phyloP scores from a whole-genome alignment of 1,140 invertebrate genomes.

The Danaus melanippus region DNA sequence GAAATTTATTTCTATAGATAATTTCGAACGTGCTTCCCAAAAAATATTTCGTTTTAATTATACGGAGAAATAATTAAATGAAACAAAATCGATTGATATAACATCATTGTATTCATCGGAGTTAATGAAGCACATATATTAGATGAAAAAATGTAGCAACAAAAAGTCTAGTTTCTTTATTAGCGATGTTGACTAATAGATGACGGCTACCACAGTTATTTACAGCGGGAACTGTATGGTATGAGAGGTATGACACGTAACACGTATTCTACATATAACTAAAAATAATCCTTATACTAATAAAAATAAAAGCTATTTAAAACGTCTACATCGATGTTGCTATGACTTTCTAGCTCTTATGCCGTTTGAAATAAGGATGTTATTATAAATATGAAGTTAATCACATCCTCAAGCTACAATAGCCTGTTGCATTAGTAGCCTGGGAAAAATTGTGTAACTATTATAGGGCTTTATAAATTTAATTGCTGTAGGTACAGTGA shows the following conservation, averaged over 20 bases:
- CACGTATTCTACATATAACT: slow-evolving; percentile 2
- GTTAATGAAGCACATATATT: no score
- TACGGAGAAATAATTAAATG: no score
- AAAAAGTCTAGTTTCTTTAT: no score
- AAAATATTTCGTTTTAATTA: no score
- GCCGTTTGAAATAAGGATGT: slow-evolving; percentile 2
- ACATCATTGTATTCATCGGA: no score
- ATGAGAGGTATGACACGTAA: slow-evolving; percentile 22
- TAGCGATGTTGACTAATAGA: slow-evolving; percentile 15
- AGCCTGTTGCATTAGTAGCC: slow-evolving; percentile 22
- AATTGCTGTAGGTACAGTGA: slow-evolving; percentile 10
- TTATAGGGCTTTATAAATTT: slow-evolving; percentile 11
- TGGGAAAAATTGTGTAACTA: slow-evolving; percentile 27
- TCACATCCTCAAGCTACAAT: slow-evolving; percentile 10
- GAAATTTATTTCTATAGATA: no score
- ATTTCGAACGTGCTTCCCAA: no score
- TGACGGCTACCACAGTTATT: slow-evolving; percentile 30
- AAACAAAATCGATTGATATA: no score
- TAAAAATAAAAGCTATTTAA: neutral
- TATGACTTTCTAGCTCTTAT: slow-evolving; percentile 1
- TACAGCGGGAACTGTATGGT: slow-evolving; percentile 24
- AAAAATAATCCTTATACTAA: slow-evolving; percentile 3
- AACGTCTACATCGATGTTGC: neutral
- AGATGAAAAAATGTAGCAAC: no score
- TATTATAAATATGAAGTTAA: slow-evolving; percentile 7